These are phyloP conservation scores for Streptopelia turtur DNA, from an alignment of 2,797 vertebrate genomes.

Conservation along the genomic window DNA sequence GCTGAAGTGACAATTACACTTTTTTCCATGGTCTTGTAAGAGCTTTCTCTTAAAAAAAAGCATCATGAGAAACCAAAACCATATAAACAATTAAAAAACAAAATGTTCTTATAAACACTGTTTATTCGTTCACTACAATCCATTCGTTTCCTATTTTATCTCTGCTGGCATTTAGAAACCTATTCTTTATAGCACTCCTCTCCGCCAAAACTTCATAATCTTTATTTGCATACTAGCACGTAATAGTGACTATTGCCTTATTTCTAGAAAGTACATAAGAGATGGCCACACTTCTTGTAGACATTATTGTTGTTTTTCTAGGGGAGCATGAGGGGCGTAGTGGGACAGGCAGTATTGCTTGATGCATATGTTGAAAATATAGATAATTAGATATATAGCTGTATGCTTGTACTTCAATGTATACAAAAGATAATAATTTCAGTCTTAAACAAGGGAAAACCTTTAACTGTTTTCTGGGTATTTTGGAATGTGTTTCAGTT, in stretches of 20 bases:
- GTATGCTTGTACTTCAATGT: not conserved
- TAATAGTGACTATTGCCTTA: not conserved
- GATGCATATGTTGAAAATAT: not conserved
- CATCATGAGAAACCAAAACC: not conserved
- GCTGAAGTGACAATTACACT: not conserved
- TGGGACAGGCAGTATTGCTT: not conserved
- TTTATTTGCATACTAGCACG: not conserved
- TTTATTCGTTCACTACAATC: not conserved
- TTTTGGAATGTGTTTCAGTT: not conserved
- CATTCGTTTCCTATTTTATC: not conserved
- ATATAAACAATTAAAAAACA: not conserved
- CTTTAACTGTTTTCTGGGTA: not conserved
- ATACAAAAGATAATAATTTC: not conserved
- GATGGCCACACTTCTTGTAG: not conserved
- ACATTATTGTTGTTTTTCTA: not conserved
- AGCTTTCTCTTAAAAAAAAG: not conserved
- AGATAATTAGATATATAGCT: not conserved
- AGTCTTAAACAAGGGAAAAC: not conserved
- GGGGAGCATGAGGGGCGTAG: fast-evolving
- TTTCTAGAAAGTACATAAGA: not conserved
- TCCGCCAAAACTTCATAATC: not conserved
- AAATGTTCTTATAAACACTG: not conserved
- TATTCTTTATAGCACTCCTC: not conserved
- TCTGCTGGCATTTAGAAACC: not conserved
- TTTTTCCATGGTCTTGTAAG: not conserved